Percentiles rank a stretch among this genome's conserved stretches.
phyloP scores from a whole-genome alignment of 2,113 vertebrate species.

The Pionites leucogaster region DNA sequence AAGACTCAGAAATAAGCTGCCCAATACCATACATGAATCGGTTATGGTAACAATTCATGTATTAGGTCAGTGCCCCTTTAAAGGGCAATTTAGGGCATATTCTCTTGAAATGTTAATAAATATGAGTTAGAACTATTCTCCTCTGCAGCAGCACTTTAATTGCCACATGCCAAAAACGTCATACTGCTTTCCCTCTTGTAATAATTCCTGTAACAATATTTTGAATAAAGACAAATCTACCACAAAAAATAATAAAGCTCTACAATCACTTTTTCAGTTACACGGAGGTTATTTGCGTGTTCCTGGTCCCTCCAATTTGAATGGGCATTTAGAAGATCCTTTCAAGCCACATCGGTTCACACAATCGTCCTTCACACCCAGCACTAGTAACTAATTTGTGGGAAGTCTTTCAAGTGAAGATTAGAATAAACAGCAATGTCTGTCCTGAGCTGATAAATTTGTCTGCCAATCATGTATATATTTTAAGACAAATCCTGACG shows the following conservation, averaged over 20 bases:
- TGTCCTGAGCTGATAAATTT: not conserved
- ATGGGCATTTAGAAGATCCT: not conserved
- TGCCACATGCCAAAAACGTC: not conserved
- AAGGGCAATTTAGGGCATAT: not conserved
- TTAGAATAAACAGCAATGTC: not conserved
- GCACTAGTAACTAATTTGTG: not conserved
- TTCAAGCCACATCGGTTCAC: not conserved
- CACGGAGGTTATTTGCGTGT: rapidly evolving
- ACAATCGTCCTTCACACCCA: not conserved
- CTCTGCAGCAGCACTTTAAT: not conserved
- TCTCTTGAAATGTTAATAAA: not conserved
- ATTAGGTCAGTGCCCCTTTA: not conserved
- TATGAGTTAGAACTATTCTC: not conserved
- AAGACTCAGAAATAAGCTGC: not conserved
- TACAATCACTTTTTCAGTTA: not conserved
- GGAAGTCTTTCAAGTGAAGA: not conserved
- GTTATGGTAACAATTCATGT: not conserved
- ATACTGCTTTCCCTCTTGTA: not conserved
- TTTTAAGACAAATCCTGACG: not conserved
- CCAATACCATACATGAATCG: not conserved
- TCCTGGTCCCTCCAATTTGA: not conserved
- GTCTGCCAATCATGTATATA: not conserved
- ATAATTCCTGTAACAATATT: not conserved
- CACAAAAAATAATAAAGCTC: not conserved
- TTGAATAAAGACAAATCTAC: not conserved